These are phyloP conservation scores for Mystacornis crossleyi DNA, from an alignment of 2,113 vertebrate species.

Conservation along the genomic window DNA sequence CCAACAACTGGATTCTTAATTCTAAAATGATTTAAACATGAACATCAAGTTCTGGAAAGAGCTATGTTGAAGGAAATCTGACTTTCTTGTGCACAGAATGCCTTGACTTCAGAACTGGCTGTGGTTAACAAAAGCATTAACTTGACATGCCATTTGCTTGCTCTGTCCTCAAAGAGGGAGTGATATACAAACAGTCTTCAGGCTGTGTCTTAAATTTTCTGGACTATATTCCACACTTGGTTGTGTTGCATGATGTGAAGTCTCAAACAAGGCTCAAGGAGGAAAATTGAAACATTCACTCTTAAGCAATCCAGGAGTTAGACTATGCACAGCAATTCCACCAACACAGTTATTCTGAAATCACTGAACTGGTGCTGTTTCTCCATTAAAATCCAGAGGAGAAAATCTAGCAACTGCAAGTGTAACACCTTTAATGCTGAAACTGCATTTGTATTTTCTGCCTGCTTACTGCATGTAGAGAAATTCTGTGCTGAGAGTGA, in stretches of 20 bases:
- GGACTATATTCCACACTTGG: neutral
- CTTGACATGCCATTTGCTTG: neutral
- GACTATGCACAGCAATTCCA: neutral
- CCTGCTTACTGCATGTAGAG: neutral
- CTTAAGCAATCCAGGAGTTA: neutral
- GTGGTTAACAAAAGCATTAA: neutral
- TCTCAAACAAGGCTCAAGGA: neutral
- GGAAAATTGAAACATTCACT: neutral
- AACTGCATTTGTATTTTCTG: neutral
- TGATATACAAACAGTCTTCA: neutral
- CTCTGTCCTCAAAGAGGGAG: neutral
- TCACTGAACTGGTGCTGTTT: neutral
- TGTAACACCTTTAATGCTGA: neutral
- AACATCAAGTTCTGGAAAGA: neutral
- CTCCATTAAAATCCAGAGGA: neutral
- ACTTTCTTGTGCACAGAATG: neutral
- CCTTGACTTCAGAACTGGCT: neutral
- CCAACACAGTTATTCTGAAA: neutral
- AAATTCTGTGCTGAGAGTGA: neutral
- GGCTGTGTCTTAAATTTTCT: neutral
- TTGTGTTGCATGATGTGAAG: neutral
- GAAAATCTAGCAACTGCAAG: neutral
- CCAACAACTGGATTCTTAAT: neutral
- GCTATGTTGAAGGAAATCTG: neutral
- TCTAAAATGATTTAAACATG: neutral